These are phyloP conservation scores for Hypena proboscidalis DNA, from an alignment of 2,888 invertebrate species.

Conservation along the genomic window DNA sequence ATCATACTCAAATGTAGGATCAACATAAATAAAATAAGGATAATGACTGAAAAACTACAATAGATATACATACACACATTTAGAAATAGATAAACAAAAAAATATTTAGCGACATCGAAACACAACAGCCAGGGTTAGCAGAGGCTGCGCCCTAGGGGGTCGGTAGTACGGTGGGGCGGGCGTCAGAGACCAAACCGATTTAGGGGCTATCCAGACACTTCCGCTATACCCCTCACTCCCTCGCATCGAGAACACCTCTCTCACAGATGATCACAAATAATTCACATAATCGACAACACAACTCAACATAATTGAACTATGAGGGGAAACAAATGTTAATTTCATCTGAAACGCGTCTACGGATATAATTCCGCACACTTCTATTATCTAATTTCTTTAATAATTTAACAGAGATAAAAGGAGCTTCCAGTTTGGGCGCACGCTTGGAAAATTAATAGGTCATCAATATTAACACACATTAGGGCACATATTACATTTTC, in stretches of 20 bases:
- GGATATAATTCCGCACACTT: slow-evolving; percentile 62
- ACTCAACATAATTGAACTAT: slow-evolving; percentile 78
- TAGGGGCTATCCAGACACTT: slow-evolving; percentile 82
- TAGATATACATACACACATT: slow-evolving; percentile 79
- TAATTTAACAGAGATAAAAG: slow-evolving; percentile 49
- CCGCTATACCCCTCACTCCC: slow-evolving; percentile 85
- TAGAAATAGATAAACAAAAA: slow-evolving; percentile 69
- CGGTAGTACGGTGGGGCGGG: slow-evolving; percentile 71
- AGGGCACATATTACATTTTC: slow-evolving; percentile 33
- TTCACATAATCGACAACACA: slow-evolving; percentile 77
- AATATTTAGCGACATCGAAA: slow-evolving; percentile 81
- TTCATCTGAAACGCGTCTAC: slow-evolving; percentile 67
- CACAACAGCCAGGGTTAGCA: slow-evolving; percentile 85
- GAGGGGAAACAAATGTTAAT: slow-evolving; percentile 65
- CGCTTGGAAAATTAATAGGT: slow-evolving; percentile 67
- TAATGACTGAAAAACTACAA: slow-evolving; percentile 72
- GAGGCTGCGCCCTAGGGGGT: slow-evolving; percentile 83
- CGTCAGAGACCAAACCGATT: slow-evolving; percentile 79
- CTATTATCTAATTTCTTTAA: slow-evolving; percentile 46
- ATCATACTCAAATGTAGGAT: slow-evolving; percentile 57
- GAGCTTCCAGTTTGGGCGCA: slow-evolving; percentile 64
- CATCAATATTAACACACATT: slow-evolving; percentile 51
- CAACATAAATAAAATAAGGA: slow-evolving; percentile 56
- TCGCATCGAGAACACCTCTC: slow-evolving; percentile 85
- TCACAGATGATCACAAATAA: slow-evolving; percentile 84